Base-by-base conservation (phyloP, 1,140 invertebrate species). In the Cyclargus thomasi region DNA sequence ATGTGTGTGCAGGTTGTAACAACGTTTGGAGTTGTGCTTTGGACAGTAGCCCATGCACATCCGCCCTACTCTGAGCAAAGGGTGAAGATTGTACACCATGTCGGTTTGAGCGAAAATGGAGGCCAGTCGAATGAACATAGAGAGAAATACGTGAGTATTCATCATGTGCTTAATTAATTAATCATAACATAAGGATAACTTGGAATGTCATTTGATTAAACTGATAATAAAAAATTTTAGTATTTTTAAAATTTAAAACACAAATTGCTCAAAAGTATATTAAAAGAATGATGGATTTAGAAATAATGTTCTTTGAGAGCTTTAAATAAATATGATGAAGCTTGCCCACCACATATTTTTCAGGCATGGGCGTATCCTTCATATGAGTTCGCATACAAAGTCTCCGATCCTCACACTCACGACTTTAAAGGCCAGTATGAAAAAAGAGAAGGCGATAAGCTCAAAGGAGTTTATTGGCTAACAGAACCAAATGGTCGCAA, bases 321-420 rank as follows among this genome's bases (percentile, higher is more conserved):
- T 53, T 21, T 20, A 20, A 36, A 65, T 65, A n/a, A n/a, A n/a
- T 18, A 18, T 22, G 22, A 21, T 47, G 14, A 47, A 47, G 14
- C 10, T 14, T 47, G 14, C 14, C 14, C 8, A 1, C 14, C 8
- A 1, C 39, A 29, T 29, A 0, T 29, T 57, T 74, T 73, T 20
- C 62, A 87, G 83, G 85, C 78, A 22, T 75, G 68, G 78, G 63
- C 83, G 74, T 86, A 87, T 83, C 86, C 86, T 65, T 80, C 82
- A 71, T 93, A 93, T 76, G 91, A 92, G 74, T 93, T 92, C 86
- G 83, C 90, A 17, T 93, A 93, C 78, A 77, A 84, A 64, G 92
- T 93, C 5, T 78, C 88, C 21, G 92, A 92, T 78, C 85, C 91
- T 11, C 91, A 93, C 72, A 93, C 85, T 22, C 76, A 86, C 67